Evolutionary conservation across 1,140 invertebrate genomes (phyloP).

Genomic region (Cylas formicarius): DNA sequence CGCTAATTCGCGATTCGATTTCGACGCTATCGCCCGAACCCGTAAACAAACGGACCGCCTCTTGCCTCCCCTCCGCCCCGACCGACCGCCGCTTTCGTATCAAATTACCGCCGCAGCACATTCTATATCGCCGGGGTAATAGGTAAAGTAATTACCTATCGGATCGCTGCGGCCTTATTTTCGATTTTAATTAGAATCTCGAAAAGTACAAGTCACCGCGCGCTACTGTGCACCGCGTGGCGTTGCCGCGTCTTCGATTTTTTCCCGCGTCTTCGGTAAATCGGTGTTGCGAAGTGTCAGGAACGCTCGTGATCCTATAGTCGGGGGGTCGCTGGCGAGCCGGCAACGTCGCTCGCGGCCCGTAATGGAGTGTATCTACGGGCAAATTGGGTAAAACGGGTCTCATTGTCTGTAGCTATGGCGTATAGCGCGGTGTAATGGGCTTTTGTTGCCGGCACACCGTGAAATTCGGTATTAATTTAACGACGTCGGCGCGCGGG

Average conservation of each 20-base stretch:
- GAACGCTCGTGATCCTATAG: slow-evolving; percentile 3
- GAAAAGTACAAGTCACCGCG: slow-evolving; percentile 20
- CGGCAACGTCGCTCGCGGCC: slow-evolving; percentile 7
- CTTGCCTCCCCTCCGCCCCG: no score
- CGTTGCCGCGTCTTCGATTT: no score
- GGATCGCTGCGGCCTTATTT: slow-evolving; percentile 17
- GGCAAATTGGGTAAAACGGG: slow-evolving; percentile 19
- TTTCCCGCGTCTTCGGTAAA: no score
- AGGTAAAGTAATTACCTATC: slow-evolving; percentile 19
- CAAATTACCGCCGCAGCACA: slow-evolving; percentile 14
- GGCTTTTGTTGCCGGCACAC: slow-evolving; percentile 19
- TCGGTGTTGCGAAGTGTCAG: no score
- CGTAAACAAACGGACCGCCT: no score
- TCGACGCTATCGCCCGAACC: no score
- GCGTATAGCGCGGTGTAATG: slow-evolving; percentile 18
- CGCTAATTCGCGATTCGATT: no score
- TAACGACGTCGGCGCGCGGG: slow-evolving; percentile 17
- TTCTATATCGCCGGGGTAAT: no score
- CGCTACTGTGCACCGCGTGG: slow-evolving; percentile 7
- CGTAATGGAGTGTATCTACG: slow-evolving; percentile 20
- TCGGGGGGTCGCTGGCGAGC: no score
- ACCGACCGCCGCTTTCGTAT: no score
- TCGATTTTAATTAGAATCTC: slow-evolving; percentile 24
- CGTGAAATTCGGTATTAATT: slow-evolving; percentile 22
- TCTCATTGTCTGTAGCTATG: slow-evolving; percentile 20